Conservation (phyloP, 2,888 invertebrate genomes). For the Parnassius mnemosyne region DNA sequence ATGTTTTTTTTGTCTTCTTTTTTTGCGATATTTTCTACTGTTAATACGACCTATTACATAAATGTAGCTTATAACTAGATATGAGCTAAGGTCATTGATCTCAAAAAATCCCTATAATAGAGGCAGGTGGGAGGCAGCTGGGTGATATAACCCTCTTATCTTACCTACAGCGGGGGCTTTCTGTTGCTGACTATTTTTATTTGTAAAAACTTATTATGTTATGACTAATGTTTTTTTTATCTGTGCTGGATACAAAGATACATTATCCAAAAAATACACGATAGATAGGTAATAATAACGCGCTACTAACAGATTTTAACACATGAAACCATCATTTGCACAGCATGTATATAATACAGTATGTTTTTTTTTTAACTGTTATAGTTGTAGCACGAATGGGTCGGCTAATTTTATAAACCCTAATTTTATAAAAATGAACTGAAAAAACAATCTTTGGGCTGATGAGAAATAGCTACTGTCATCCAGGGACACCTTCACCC, state of each 20-base stretch:
- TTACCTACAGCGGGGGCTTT: slow-evolving; percentile 19
- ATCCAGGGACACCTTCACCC: too few species aligned
- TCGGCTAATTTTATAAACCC: too few species aligned
- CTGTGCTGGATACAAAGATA: background rate
- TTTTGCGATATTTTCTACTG: background rate
- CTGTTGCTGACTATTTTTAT: slow-evolving; percentile 10
- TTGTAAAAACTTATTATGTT: slow-evolving; percentile 10
- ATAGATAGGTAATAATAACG: background rate
- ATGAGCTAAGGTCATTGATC: slow-evolving; percentile 45
- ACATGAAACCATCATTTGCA: too few species aligned
- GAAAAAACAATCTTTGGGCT: too few species aligned
- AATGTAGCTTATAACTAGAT: slow-evolving; percentile 7
- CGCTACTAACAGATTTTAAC: too few species aligned
- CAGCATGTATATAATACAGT: too few species aligned
- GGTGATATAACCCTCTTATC: slow-evolving; percentile 33
- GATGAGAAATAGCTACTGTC: too few species aligned
- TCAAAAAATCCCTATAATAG: slow-evolving; percentile 48
- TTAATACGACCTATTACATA: slow-evolving; percentile 5
- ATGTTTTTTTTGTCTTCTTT: too few species aligned
- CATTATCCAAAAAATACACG: too few species aligned
- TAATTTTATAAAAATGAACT: too few species aligned
- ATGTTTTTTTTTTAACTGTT: too few species aligned
- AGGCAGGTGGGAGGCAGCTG: slow-evolving; percentile 57
- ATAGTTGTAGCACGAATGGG: too few species aligned
- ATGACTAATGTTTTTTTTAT: background rate